These are phyloP conservation scores for Coenonympha arcania DNA, from an alignment of 2,888 invertebrate genomes.

Conservation along the genomic window DNA sequence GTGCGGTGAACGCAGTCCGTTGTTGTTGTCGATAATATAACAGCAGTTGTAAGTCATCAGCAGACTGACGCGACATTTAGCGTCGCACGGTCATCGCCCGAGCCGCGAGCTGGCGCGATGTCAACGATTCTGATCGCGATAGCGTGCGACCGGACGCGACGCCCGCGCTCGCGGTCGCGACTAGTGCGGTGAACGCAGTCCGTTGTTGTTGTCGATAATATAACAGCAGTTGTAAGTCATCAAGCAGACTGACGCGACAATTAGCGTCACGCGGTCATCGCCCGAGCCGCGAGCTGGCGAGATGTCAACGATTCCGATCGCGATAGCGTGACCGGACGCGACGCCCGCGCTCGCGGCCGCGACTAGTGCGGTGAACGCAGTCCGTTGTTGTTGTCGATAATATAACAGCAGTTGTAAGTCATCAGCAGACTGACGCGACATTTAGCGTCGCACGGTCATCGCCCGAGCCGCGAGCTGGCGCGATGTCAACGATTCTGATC, in stretches of 20 bases:
- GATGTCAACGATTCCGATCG: constrained; percentile 71
- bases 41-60: too few species aligned
- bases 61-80: constrained; percentile 71
- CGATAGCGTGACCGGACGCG: constrained; percentile 43
- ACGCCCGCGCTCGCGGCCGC: constrained; percentile 58
- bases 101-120: constrained; percentile 68
- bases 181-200: constrained; percentile 27
- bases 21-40: too few species aligned
- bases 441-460: constrained; percentile 68
- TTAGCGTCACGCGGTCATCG: constrained; percentile 66
- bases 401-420: too few species aligned
- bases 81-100: constrained; percentile 61
- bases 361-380: constrained; percentile 27
- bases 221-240: background rate
- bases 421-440: constrained; percentile 70
- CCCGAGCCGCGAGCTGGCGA: constrained; percentile 64
- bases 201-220: too few species aligned
- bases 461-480: constrained; percentile 62
- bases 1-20: constrained; percentile 25
- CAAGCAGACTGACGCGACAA: constrained; percentile 62
- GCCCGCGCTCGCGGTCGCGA: constrained; percentile 56
- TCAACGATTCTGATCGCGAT: constrained; percentile 71
- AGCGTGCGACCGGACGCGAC: constrained; percentile 37
- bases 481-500: constrained; percentile 72
- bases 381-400: background rate